These are phyloP conservation scores for Enteromius trimaculatus DNA, from an alignment of 2,797 vertebrate species.

Conservation along the genomic window DNA sequence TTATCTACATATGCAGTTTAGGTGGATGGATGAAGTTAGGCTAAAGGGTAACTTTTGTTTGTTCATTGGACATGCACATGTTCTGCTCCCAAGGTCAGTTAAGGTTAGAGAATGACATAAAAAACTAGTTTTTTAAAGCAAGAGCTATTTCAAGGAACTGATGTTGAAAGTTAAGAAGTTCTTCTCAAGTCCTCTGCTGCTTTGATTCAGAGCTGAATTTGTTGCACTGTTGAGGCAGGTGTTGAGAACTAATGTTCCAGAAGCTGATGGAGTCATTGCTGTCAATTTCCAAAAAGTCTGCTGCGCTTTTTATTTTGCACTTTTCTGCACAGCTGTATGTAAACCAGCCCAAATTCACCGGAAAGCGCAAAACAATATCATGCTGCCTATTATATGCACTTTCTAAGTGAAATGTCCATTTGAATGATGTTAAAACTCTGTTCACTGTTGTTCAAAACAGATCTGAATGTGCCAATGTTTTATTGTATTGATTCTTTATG, in stretches of 20 bases:
- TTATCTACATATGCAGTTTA: slow-evolving; percentile 40
- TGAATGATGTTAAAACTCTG: not conserved
- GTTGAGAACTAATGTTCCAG: slow-evolving; percentile 14
- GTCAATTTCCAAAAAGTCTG: not conserved
- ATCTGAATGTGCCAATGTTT: not conserved
- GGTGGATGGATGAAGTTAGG: not conserved
- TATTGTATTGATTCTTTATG: not conserved
- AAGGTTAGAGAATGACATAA: not conserved
- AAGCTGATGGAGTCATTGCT: not conserved
- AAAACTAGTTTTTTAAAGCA: not conserved
- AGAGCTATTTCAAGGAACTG: too few species aligned
- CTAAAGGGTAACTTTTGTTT: not conserved
- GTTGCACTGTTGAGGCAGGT: not conserved
- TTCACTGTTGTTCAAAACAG: not conserved
- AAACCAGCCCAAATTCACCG: not conserved
- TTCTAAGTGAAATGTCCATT: not conserved
- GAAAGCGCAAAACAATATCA: not conserved
- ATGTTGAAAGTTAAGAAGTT: too few species aligned
- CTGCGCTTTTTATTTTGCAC: too few species aligned
- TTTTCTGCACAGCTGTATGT: not conserved
- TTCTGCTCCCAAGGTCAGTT: not conserved
- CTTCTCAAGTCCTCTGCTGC: not conserved
- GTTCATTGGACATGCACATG: not conserved
- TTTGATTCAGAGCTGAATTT: not conserved
- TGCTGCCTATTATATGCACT: not conserved